Base-by-base conservation (phyloP, 2,888 invertebrate genomes). In the Oscheius sp. region DNA sequence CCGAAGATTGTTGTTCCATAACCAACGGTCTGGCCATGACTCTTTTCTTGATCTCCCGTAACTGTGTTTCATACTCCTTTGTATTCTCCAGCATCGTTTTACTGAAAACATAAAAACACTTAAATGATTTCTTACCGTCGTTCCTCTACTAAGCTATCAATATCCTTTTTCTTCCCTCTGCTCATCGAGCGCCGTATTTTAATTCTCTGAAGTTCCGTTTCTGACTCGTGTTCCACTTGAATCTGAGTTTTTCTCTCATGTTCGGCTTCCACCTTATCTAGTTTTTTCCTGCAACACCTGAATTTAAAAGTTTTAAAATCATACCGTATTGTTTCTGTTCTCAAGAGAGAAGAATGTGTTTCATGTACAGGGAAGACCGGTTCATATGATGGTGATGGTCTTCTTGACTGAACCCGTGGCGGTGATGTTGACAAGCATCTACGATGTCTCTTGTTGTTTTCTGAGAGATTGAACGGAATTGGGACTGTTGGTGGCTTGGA, bases 1-100 rank as follows among this genome's bases (percentile, higher is more conserved):
- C 32, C 3, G 59, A 24, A 4, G 67, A 47, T 22, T 67, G 67
- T 32, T 41, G 57, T 59, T 67, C 67, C 67, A 67, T 67, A 3
- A 67, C 57, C 9, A 67, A 26, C 2, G 67, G 67, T 2, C 67
- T 30, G 4, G 33, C 17, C 28, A 67, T 12, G 8, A 67, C 57
- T 24, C 67, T 33, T 26, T 38, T 22, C n/a, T 38, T 33, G 22
- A 64, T 64, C 3, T 64, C 64, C 20, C 28, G 28, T 24, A 64
- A 22, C 5, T 41, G 22, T 20, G 12, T n/a, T 28, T 64, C 44
- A 32, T 64, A 64, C 9, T 50, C 50, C 2, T 38, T 22, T 14
- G 64, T 51, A 12, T 50, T 51, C 30, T 64, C 64, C 17, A 26
- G n/a, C 54, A 64, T 26, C 3, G 28, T 30, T 51, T 20, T 2